Evolutionary conservation across 2,888 invertebrate genomes (phyloP).

Genomic region (Caenorhabditis sp.): DNA sequence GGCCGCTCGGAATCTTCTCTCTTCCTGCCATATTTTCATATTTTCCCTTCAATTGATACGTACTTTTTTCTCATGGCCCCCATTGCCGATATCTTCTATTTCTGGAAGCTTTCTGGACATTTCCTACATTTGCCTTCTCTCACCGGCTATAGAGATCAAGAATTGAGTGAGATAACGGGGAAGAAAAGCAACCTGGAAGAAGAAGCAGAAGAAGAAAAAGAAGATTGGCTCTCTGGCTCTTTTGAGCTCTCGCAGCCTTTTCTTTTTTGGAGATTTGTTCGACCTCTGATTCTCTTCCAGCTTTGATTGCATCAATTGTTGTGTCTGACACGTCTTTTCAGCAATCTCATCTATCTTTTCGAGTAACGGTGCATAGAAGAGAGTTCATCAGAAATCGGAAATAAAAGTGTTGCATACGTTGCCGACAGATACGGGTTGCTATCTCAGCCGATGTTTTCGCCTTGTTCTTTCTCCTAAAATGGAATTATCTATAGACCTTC

Average conservation of each 20-base stretch:
- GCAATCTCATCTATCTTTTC: background rate
- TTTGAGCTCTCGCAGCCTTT: slow-evolving; percentile 37
- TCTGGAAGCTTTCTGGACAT: background rate
- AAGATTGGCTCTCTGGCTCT: slow-evolving; percentile 18
- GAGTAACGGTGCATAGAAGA: slow-evolving; percentile 11
- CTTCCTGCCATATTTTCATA: background rate
- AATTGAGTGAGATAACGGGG: slow-evolving; percentile 28
- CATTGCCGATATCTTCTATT: background rate
- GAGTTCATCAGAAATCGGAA: slow-evolving; percentile 7
- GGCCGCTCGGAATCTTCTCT: slow-evolving; percentile 16
- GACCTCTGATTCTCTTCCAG: slow-evolving; percentile 41
- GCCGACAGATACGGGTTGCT: background rate
- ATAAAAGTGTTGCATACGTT: background rate
- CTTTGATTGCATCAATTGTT: slow-evolving; percentile 61
- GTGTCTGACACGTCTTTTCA: slow-evolving; percentile 13
- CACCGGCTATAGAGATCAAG: slow-evolving; percentile 33
- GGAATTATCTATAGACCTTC: too few relatives aligned
- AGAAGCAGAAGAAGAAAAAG: too few relatives aligned
- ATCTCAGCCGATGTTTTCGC: too few relatives aligned
- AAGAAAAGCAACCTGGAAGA: slow-evolving; percentile 20
- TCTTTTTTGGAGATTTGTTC: slow-evolving; percentile 20
- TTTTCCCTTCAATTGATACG: background rate
- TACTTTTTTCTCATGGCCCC: slow-evolving; percentile 7
- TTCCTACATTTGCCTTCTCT: too few relatives aligned
- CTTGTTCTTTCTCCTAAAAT: too few relatives aligned